These are phyloP conservation scores for Podarcis siculus DNA, from an alignment of 2,797 vertebrate genomes.

Conservation along the genomic window DNA sequence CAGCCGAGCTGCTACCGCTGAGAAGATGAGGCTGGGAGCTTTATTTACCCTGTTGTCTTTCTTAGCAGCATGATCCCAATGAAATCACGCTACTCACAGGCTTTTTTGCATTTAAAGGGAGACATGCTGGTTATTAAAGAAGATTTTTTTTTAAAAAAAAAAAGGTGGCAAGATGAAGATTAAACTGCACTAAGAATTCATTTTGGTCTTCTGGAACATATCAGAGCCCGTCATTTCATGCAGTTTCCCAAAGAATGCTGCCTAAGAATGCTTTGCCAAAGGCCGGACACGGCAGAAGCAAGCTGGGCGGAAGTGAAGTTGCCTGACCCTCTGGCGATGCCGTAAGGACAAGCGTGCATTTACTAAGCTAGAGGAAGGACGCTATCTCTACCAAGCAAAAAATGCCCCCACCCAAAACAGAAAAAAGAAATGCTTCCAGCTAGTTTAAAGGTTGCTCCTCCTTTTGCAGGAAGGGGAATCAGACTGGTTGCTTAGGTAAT, in stretches of 20 bases:
- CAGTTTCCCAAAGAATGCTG: not conserved
- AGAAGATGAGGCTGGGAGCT: conserved; percentile 9
- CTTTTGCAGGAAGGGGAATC: not conserved
- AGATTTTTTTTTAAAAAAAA: not conserved
- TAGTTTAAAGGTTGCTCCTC: not conserved
- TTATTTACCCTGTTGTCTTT: conserved; percentile 22
- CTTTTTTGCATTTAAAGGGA: not conserved
- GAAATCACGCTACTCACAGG: conserved; percentile 20
- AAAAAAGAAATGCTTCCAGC: not conserved
- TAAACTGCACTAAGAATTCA: not conserved
- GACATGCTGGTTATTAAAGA: not conserved
- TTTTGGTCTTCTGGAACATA: not conserved
- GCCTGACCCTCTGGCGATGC: no score
- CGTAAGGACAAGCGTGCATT: no score
- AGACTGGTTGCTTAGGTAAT: not conserved
- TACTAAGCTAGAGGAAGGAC: not conserved
- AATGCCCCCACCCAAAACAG: not conserved
- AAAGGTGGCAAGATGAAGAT: not conserved
- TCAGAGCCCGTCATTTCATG: no score
- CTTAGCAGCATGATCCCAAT: not conserved
- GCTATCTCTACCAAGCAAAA: not conserved
- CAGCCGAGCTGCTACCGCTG: not conserved
- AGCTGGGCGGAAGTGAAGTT: no score
- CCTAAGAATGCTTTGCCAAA: not conserved
- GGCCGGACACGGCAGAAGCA: not conserved